Evolutionary conservation across 2,888 invertebrate genomes (phyloP).

Genomic region (Nomada hirtipes): DNA sequence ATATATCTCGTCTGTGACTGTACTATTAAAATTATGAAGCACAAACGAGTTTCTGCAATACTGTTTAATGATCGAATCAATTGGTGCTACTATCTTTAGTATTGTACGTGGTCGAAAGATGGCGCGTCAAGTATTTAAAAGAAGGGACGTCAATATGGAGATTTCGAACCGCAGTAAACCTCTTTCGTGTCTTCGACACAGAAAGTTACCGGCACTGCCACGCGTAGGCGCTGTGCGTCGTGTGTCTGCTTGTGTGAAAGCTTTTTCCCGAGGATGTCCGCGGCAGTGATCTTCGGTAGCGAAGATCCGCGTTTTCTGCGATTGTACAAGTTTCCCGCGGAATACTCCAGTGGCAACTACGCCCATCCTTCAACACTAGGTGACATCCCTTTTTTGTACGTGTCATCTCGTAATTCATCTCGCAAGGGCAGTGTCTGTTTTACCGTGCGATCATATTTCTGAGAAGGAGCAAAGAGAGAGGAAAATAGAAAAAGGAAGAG

Average conservation of each 20-base stretch:
- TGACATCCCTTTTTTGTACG: neutral
- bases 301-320: slow-evolving; percentile 35
- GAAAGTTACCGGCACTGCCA: slow-evolving; percentile 35
- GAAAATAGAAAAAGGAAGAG: slow-evolving; percentile 8
- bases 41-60: neutral
- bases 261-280: slow-evolving; percentile 47
- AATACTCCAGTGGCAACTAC: neutral
- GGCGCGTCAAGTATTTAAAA: slow-evolving; percentile 1
- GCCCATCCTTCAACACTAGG: neutral
- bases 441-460: slow-evolving; percentile 55
- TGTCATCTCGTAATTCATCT: slow-evolving; percentile 24
- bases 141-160: slow-evolving; percentile 7
- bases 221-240: slow-evolving; percentile 44
- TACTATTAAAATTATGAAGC: neutral
- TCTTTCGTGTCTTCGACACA: neutral
- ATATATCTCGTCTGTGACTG: too few relatives aligned
- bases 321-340: slow-evolving; percentile 12
- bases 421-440: slow-evolving; percentile 51
- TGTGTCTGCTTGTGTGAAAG: slow-evolving; percentile 2
- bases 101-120: neutral
- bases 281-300: slow-evolving; percentile 34
- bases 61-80: neutral
- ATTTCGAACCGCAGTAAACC: neutral
- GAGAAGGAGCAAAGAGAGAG: slow-evolving; percentile 31
- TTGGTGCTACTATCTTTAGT: neutral